Evolutionary conservation across 2,113 vertebrate species (phyloP).

Genomic region (Microtus pennsylvanicus): DNA sequence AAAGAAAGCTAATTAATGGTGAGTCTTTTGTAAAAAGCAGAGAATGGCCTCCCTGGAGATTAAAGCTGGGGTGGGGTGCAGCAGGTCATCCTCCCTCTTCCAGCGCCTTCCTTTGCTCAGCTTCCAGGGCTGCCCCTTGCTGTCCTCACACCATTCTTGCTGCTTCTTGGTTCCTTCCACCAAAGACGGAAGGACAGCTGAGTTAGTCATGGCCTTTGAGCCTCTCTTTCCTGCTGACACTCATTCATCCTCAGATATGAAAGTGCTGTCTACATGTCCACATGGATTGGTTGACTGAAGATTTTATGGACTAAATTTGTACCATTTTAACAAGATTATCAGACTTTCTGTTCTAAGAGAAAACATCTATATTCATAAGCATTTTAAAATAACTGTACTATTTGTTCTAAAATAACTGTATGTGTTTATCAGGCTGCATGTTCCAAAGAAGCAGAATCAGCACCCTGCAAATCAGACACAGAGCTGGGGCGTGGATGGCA

Average conservation of each 20-base stretch:
- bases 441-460: background rate
- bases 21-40: background rate
- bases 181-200: background rate
- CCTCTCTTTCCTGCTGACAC: background rate
- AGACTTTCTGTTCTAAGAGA: background rate
- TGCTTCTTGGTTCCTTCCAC: background rate
- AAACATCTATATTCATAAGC: background rate
- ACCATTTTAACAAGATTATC: background rate
- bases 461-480: background rate
- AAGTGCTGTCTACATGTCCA: background rate
- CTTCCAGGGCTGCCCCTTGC: background rate
- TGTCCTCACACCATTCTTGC: background rate
- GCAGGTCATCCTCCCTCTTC: background rate
- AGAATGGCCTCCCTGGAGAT: background rate
- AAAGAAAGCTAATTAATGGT: slow-evolving; percentile 40
- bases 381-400: background rate
- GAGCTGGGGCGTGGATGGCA: background rate
- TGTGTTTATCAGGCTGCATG: background rate
- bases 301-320: background rate
- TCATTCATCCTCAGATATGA: background rate
- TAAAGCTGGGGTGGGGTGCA: background rate
- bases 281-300: background rate
- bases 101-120: background rate
- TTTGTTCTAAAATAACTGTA: slow-evolving; percentile 11
- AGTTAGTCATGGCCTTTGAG: background rate